Percentiles rank a stretch among this genome's conserved stretches.
phyloP scores from a whole-genome alignment of 2,888 invertebrate species.

The Zeuzera pyrina region DNA sequence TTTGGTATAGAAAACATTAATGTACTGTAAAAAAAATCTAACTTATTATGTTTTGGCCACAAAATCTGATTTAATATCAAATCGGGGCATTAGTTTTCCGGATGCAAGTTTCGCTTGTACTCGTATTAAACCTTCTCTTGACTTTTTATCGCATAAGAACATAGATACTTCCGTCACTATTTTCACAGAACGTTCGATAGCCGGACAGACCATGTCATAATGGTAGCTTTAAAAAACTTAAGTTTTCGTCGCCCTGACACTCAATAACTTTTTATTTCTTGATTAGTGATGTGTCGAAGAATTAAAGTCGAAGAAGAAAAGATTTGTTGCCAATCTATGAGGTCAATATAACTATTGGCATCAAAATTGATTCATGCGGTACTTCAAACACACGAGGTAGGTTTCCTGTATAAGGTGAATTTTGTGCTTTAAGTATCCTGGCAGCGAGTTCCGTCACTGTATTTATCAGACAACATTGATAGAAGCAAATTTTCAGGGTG shows the following conservation, averaged over 20 bases:
- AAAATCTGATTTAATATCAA: conserved; percentile 1
- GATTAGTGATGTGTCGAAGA: background rate
- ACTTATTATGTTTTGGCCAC: conserved; percentile 1
- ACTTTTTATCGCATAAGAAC: background rate
- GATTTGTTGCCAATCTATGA: no score
- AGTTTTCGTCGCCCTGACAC: background rate
- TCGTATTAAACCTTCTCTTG: background rate
- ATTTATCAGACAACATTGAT: background rate
- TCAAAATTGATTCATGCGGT: no score
- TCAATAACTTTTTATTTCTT: background rate
- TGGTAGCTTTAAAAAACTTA: background rate
- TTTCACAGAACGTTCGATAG: no score
- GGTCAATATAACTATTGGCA: no score
- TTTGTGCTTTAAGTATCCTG: no score
- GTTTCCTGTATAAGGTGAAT: no score
- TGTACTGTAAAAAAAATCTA: conserved; percentile 2
- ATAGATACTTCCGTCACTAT: background rate
- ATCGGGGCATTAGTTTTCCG: background rate
- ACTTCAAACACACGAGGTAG: no score
- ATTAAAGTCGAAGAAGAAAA: no score
- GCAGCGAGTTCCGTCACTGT: background rate
- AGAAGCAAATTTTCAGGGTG: no score
- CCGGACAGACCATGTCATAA: no score
- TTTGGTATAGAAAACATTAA: no score
- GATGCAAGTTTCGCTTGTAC: no score